These are phyloP conservation scores for Notarius quadriscutis DNA, from an alignment of 2,113 vertebrate genomes.

Conservation along the genomic window DNA sequence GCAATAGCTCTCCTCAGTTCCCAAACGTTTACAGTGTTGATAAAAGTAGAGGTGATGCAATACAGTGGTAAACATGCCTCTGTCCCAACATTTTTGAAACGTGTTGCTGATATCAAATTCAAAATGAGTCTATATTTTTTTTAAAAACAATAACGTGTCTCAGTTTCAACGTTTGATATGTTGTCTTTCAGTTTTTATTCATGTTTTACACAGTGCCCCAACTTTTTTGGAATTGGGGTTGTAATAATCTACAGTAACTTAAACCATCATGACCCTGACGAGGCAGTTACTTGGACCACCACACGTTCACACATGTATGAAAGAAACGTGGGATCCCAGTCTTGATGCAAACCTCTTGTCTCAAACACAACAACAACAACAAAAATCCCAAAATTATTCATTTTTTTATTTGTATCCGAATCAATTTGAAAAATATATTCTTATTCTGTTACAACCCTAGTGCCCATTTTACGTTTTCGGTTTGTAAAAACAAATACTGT, in stretches of 20 bases:
- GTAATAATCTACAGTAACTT: background rate
- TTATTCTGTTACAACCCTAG: background rate
- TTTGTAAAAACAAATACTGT: background rate
- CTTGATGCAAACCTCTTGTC: background rate
- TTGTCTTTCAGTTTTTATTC: no score
- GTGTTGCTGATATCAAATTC: no score
- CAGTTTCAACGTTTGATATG: no score
- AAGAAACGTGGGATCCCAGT: background rate
- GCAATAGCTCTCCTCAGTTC: no score
- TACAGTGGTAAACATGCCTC: no score
- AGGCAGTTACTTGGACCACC: background rate
- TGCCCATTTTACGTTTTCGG: background rate
- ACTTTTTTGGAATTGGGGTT: no score
- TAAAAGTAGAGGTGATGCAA: no score
- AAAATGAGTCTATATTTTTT: no score
- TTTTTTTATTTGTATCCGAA: background rate
- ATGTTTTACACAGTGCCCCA: no score
- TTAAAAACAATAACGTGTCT: no score
- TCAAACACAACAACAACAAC: background rate
- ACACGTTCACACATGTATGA: background rate
- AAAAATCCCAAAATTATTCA: background rate
- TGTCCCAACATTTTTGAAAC: no score
- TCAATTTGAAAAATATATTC: background rate
- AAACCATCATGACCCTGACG: background rate
- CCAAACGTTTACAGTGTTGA: no score